Conservation (phyloP, 2,888 invertebrate genomes). For the Drosophila kambysellisi region DNA sequence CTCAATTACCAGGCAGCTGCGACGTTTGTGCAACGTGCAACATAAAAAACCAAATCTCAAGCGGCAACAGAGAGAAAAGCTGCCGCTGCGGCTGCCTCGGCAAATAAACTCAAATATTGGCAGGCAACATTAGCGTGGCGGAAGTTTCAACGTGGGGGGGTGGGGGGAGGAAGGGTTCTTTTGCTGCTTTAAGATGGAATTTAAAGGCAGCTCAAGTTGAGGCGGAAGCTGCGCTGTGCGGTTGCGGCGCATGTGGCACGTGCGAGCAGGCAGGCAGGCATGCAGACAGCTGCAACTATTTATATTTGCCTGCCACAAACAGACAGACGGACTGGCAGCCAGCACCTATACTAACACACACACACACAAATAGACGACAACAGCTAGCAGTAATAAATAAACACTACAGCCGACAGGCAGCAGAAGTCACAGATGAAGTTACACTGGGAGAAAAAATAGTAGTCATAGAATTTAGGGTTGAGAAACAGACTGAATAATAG, state of each 20-base stretch:
- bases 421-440: constrained; percentile 31
- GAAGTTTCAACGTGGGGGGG: background rate
- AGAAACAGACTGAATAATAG: background rate
- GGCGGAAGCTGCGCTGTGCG: constrained; percentile 9
- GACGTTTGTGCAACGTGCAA: constrained; percentile 69
- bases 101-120: constrained; percentile 69
- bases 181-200: constrained; percentile 34
- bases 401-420: constrained; percentile 45
- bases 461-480: background rate
- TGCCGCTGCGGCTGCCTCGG: constrained; percentile 25
- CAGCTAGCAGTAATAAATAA: constrained; percentile 76
- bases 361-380: constrained; percentile 28
- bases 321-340: constrained; percentile 40
- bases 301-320: constrained; percentile 72
- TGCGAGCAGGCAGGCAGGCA: constrained; percentile 28
- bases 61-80: constrained; percentile 47
- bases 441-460: background rate
- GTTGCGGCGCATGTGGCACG: constrained; percentile 37
- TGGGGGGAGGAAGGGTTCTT: background rate
- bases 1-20: constrained; percentile 74
- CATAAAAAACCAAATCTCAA: constrained; percentile 65
- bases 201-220: constrained; percentile 23
- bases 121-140: constrained; percentile 42
- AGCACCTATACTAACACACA: constrained; percentile 22
- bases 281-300: constrained; percentile 49